Evolutionary conservation across 2,797 vertebrate species (phyloP).

Genomic region (Gymnothorax reevesii): DNA sequence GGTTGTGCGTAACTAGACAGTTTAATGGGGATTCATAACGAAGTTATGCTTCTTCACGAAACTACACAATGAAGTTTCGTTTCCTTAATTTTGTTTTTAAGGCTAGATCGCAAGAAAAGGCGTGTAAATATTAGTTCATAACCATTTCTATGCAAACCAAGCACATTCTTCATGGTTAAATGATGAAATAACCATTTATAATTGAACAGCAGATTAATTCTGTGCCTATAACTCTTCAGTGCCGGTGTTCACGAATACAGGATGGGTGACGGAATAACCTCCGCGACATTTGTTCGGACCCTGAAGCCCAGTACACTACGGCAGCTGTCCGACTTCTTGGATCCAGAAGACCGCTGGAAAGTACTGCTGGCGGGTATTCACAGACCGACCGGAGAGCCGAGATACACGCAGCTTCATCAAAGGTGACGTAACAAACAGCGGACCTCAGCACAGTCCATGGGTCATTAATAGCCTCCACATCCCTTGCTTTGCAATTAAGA

Average conservation of each 20-base stretch:
- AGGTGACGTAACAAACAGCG: slow-evolving; percentile 63
- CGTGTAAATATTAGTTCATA: background rate
- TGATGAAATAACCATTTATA: background rate
- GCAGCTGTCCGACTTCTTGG: slow-evolving; percentile 80
- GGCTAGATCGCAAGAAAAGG: background rate
- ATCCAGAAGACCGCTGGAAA: slow-evolving; percentile 88
- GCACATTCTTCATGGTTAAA: background rate
- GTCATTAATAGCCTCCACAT: background rate
- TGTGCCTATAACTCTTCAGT: background rate
- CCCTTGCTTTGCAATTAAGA: background rate
- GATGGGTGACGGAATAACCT: slow-evolving; percentile 75
- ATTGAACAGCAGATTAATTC: background rate
- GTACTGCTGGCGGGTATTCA: slow-evolving; percentile 78
- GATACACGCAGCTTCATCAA: slow-evolving; percentile 86
- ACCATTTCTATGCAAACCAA: background rate
- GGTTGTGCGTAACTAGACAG: background rate
- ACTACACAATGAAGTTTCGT: background rate
- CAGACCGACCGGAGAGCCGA: slow-evolving; percentile 74
- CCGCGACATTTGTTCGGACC: slow-evolving; percentile 78
- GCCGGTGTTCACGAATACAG: slow-evolving; percentile 4
- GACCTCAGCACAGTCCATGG: background rate
- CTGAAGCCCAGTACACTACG: slow-evolving; percentile 71
- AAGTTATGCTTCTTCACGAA: background rate
- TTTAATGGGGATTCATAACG: background rate
- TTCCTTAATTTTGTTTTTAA: background rate